Base-by-base conservation (phyloP, 2,113 vertebrate genomes). In the Gymnogyps californianus region DNA sequence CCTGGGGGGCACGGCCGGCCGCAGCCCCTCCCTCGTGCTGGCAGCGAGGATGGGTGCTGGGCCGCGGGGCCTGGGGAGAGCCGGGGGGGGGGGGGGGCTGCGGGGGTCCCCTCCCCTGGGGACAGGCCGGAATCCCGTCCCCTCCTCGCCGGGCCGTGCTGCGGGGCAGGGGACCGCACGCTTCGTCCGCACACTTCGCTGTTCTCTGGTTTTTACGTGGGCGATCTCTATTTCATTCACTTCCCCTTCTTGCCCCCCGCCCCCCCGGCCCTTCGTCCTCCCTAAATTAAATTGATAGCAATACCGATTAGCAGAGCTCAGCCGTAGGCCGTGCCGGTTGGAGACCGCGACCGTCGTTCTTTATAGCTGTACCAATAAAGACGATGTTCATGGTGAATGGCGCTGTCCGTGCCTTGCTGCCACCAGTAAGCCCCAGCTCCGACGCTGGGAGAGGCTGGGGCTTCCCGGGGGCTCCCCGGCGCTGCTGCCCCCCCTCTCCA, bases 331-430 rank as follows among this genome's bases (percentile, higher is more conserved):
- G n/a, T n/a, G n/a, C n/a, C n/a, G n/a, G n/a, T n/a, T n/a, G n/a
- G n/a, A n/a, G 69, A 64, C 90, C 59, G 94, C 85, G 57, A 13
- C 90, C 21, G 31, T 70, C 54, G 21, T 3, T 90, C 95, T 93
- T 94, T 91, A 93, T 82, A 90, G 81, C 87, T 93, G 93, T 94
- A 94, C 83, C 84, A 97, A 98, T 98, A 97, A 97, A 97, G 86
- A 57, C 18, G 21, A 71, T 49, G 49, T 61, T 72, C 40, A 20
- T 12, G 65, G 42, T 83, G 58, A 61, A 36, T 28, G 9, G 5
- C 28, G 6, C 61, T 32, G 61, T 17, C 52, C 4, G 36, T 49
- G 84, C 84, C 46, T 51, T 40, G 24, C 31, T 36, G n/a, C 47
- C 13, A 8, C 66, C 29, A 12, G n/a, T 11, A 7, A 24, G 11